These are phyloP conservation scores for Scaptomyza tumidula DNA, from an alignment of 2,888 invertebrate species.

Conservation along the genomic window DNA sequence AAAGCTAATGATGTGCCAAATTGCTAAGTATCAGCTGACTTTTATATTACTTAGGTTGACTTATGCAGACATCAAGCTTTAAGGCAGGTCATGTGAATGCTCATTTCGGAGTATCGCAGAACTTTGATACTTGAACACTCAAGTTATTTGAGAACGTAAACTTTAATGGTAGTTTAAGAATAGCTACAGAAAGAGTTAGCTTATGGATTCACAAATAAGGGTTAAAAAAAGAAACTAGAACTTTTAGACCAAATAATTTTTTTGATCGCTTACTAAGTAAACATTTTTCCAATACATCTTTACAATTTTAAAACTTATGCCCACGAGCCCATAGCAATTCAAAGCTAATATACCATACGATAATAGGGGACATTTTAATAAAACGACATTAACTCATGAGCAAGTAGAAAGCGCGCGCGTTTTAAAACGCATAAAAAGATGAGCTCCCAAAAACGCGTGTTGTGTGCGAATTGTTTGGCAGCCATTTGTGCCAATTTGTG, in stretches of 20 bases:
- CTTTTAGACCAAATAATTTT: too few species aligned
- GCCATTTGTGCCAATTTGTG: constrained; percentile 64
- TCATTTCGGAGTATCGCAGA: not conserved
- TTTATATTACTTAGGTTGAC: constrained; percentile 22
- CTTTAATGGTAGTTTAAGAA: not conserved
- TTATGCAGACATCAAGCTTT: constrained; percentile 17
- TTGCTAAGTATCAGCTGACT: constrained; percentile 57
- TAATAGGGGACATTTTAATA: not conserved
- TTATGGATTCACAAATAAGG: too few species aligned
- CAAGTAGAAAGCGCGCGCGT: constrained; percentile 16
- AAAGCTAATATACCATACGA: not conserved
- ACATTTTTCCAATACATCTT: too few species aligned
- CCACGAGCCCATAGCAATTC: not conserved
- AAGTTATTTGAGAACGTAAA: not conserved
- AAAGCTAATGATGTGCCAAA: constrained; percentile 16
- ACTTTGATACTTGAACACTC: not conserved
- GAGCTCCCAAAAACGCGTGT: not conserved
- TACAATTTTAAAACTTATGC: too few species aligned
- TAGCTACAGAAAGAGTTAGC: not conserved
- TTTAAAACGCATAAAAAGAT: constrained; percentile 40
- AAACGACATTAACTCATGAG: not conserved
- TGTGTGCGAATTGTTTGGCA: constrained; percentile 14
- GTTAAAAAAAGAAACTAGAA: too few species aligned
- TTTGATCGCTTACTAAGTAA: too few species aligned
- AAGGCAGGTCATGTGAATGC: constrained; percentile 45